Conservation (phyloP, 2,888 invertebrate species). For the Reticulitermes lucifugus region DNA sequence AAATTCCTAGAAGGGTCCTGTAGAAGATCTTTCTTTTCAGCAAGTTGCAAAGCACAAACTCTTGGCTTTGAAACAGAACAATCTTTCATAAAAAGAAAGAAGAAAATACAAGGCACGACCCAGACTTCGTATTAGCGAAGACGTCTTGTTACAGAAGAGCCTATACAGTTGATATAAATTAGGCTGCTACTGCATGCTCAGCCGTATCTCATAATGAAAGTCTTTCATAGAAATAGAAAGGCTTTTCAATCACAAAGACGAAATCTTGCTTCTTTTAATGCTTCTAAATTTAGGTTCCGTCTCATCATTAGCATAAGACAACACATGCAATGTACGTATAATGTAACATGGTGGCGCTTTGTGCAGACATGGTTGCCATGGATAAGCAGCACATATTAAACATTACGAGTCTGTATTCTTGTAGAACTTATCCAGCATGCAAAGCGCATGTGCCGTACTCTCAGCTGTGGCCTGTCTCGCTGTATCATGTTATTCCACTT, state of each 20-base stretch:
- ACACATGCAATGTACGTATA: not conserved
- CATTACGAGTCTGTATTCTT: no score
- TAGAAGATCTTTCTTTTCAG: not conserved
- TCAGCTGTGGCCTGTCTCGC: no score
- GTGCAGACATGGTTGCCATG: no score
- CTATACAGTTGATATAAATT: not conserved
- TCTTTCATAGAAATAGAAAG: not conserved
- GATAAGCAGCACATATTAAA: no score
- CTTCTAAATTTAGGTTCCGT: not conserved
- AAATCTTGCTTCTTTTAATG: not conserved
- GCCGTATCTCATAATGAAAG: constrained; percentile 1
- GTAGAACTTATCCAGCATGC: no score
- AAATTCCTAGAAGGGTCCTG: constrained; percentile 9
- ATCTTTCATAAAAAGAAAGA: constrained; percentile 3
- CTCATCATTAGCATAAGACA: not conserved
- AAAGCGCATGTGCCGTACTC: no score
- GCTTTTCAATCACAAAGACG: not conserved
- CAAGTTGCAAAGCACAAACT: not conserved
- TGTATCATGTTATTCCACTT: no score
- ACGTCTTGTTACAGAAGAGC: not conserved
- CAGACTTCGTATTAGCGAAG: not conserved
- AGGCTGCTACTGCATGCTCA: not conserved
- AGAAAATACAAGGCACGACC: not conserved
- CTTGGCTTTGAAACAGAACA: constrained; percentile 10
- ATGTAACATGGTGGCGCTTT: no score